Percentiles rank a stretch among this genome's conserved stretches.
These are phyloP conservation scores for Phrynocephalus forsythii DNA, from an alignment of 2,797 vertebrate genomes.

Conservation along the genomic window DNA sequence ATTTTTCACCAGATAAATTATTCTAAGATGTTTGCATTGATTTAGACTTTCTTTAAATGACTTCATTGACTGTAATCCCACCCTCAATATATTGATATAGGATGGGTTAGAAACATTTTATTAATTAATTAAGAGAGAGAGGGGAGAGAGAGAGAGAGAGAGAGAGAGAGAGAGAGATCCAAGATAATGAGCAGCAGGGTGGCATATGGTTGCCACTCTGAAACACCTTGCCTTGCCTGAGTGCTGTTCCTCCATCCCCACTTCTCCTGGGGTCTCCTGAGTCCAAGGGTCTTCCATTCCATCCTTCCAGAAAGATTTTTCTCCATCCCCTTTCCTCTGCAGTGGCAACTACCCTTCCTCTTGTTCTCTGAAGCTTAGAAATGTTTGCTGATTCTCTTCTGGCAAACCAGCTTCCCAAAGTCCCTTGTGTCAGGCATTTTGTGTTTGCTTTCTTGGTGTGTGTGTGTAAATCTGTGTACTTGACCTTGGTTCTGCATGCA, in stretches of 20 bases:
- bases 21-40: too few species aligned
- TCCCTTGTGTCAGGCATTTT: accelerated
- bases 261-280: too few species aligned
- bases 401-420: background rate
- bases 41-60: too few species aligned
- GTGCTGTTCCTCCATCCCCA: background rate
- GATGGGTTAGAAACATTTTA: too few species aligned
- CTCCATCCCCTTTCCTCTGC: background rate
- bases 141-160: background rate
- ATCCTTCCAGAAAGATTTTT: accelerated
- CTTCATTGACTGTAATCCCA: too few species aligned
- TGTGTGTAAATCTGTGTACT: background rate
- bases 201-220: background rate
- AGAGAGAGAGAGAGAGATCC: background rate
- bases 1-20: too few species aligned
- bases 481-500: slow-evolving; percentile 19
- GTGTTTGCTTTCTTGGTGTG: background rate
- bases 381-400: background rate
- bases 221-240: background rate
- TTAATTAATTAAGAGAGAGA: background rate
- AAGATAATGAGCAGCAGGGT: background rate
- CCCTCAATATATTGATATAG: too few species aligned
- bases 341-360: background rate
- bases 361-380: background rate
- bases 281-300: background rate